A percentile compares a stretch with the other conserved stretches of the same genome.
Evolutionary conservation across 2,113 vertebrate genomes (phyloP).

Genomic region (Pithys albifrons): DNA sequence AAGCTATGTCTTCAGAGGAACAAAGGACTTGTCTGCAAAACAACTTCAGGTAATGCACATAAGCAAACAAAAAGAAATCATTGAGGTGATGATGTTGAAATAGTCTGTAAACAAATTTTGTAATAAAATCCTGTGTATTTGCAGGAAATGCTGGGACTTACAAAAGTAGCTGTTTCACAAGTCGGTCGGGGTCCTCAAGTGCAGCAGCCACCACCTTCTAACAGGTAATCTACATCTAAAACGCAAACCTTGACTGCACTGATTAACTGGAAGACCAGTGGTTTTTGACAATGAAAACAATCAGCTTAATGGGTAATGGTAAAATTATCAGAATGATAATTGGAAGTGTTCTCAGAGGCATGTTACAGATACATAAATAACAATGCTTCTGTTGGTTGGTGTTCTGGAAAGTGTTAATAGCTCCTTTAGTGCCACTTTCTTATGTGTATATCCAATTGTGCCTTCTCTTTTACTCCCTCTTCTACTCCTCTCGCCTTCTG

Average conservation of each 20-base stretch:
- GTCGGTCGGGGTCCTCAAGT: conserved; percentile 84
- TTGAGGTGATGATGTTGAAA: background rate
- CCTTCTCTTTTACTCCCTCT: background rate
- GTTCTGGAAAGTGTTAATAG: background rate
- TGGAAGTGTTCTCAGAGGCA: background rate
- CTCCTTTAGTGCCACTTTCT: background rate
- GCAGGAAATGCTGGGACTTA: conserved; percentile 94
- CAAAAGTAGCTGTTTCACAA: conserved; percentile 87
- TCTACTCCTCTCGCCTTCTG: background rate
- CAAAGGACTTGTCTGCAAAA: conserved; percentile 93
- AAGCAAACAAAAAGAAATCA: background rate
- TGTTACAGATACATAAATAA: background rate
- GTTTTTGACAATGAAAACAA: background rate
- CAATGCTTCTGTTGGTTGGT: background rate
- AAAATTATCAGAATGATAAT: background rate
- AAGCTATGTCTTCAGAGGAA: conserved; percentile 97
- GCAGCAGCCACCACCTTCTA: conserved; percentile 87
- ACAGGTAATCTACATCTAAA: conserved; percentile 80
- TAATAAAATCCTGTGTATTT: background rate
- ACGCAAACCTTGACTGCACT: background rate
- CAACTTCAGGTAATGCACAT: conserved; percentile 88
- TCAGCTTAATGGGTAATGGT: background rate
- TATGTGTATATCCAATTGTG: background rate
- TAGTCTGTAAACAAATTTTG: background rate
- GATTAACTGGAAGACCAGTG: background rate